Evolutionary conservation across 2,113 vertebrate species (phyloP), one percentile per base, ranked within the genome.

Genomic region (Malurus melanocephalus): DNA sequence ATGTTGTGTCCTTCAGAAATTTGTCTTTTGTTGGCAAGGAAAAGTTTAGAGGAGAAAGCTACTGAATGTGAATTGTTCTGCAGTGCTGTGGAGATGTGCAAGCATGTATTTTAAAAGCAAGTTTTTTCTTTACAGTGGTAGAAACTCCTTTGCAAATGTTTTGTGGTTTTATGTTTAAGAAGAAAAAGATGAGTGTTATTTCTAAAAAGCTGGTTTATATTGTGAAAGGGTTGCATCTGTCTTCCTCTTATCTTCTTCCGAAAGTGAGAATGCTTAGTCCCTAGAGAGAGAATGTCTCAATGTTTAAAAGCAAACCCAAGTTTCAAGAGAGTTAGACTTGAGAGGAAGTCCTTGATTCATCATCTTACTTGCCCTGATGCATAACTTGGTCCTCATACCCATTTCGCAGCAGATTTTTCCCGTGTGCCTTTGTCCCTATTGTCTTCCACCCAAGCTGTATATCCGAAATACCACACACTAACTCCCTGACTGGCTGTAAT

Each of bases 1-100:
- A 48, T 7, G 5, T 72, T 49, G 33, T 53, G 80, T 85, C 95
- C 91, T 93, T 93, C 85, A 77, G 46, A 75, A 81, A 90, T 90
- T 65, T 78, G 52, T 71, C 80, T 92, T 86, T 86, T 43, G 11
- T 32, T 86, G 92, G 51, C 85, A 89, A 86, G 53, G 45, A 57
- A 78, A 88, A 71, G 73, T 53, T 71, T 83, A 4, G 38, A 85
- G 83, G 74, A 91, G 92, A 86, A 75, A 65, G 49, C 45, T 78
- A 4, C 82, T 65, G 80, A 66, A 60, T 60, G 45, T 64, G 45
- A 91, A 80, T 78, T 30, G 65, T 60, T 62, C 72, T 75, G 73
- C 69, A 73, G 2, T 38, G 66, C 85, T 51, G 0, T 55, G 45
- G 69, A 74, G 79, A 60, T 6, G 7, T 33, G 30, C 3, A 2